Conservation (phyloP, 2,888 invertebrate genomes). For the Agrilus biguttatus region DNA sequence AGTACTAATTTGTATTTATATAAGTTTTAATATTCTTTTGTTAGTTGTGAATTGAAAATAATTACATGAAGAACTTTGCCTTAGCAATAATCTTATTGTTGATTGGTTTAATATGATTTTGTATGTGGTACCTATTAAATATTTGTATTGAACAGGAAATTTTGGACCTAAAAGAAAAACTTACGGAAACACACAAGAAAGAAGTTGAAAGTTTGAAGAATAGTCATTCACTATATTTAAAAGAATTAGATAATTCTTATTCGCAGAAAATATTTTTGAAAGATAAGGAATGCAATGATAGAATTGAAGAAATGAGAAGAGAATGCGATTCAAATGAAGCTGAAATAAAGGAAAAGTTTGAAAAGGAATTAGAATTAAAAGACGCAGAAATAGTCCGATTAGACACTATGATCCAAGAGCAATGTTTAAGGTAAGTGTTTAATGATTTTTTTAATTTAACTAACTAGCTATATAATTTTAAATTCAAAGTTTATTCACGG, state of each 20-base stretch:
- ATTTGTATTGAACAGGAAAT: constrained; percentile 3
- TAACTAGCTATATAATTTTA: too few species aligned
- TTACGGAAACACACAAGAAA: constrained; percentile 6
- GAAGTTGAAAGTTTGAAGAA: constrained; percentile 9
- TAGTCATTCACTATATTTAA: neutral
- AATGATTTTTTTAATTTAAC: neutral
- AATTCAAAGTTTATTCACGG: too few species aligned
- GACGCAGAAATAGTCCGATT: constrained; percentile 10
- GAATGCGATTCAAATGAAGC: constrained; percentile 6
- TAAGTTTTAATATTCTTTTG: too few species aligned
- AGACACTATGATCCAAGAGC: constrained; percentile 9
- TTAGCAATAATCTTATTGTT: too few species aligned
- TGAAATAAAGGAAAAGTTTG: constrained; percentile 4
- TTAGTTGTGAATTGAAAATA: too few species aligned
- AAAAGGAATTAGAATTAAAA: constrained; percentile 7
- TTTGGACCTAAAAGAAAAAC: constrained; percentile 6
- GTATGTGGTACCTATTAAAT: too few species aligned
- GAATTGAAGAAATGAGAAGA: constrained; percentile 1
- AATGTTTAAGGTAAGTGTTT: constrained; percentile 9
- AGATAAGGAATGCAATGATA: neutral
- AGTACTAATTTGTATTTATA: too few species aligned
- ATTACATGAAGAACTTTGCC: too few species aligned
- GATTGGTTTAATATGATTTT: too few species aligned
- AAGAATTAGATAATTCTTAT: neutral
- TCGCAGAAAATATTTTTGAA: neutral